A percentile compares a stretch with the other conserved stretches of the same genome.
Conservation (phyloP, 2,113 vertebrate genomes). For the Tauraco erythrolophus region DNA sequence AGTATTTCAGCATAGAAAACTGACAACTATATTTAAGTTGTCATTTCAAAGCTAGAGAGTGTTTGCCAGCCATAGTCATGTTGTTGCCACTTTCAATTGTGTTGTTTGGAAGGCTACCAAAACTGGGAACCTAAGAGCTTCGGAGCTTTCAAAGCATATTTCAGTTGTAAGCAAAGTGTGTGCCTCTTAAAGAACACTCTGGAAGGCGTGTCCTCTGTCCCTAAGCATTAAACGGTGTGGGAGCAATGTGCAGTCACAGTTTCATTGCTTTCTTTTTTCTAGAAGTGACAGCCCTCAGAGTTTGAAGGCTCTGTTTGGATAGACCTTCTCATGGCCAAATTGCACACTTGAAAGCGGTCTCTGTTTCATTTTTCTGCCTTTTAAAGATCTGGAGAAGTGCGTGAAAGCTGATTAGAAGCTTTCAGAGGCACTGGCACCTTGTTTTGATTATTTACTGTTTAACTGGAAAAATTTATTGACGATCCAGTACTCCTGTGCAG, state of each 20-base stretch:
- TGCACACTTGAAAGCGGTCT: neutral
- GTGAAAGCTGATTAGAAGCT: neutral
- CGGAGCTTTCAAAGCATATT: neutral
- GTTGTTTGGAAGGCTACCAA: neutral
- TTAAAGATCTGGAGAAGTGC: neutral
- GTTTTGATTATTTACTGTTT: neutral
- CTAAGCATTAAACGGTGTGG: neutral
- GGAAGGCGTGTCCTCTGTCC: neutral
- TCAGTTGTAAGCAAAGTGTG: neutral
- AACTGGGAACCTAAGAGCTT: neutral
- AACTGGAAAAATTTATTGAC: neutral
- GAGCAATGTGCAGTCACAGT: neutral
- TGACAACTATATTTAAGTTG: neutral
- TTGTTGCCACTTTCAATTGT: neutral
- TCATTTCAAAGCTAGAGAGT: neutral
- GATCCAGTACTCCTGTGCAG: neutral
- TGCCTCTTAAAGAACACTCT: neutral
- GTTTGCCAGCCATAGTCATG: neutral
- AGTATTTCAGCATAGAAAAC: neutral
- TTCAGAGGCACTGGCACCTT: neutral
- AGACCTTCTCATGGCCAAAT: neutral
- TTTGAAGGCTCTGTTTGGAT: neutral
- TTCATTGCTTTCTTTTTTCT: neutral
- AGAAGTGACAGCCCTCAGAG: neutral
- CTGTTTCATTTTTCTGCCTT: neutral